Percentiles rank a stretch among this genome's conserved stretches.
These are phyloP conservation scores for Rotaria sp. DNA, from an alignment of 2,888 invertebrate species.

Conservation along the genomic window DNA sequence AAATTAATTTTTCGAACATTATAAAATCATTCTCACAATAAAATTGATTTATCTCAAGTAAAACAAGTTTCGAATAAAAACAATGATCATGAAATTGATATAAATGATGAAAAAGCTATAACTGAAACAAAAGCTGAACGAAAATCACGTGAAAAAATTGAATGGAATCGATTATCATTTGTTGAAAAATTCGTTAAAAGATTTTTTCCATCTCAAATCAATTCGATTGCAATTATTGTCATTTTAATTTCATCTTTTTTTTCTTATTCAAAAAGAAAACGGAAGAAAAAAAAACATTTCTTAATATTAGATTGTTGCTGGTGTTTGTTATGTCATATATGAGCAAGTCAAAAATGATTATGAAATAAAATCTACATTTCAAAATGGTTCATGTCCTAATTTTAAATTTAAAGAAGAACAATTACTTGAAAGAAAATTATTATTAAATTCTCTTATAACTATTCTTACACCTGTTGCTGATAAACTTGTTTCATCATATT, in stretches of 20 bases:
- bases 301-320: background rate
- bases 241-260: background rate
- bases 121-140: background rate
- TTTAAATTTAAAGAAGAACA: background rate
- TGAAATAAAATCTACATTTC: background rate
- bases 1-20: background rate
- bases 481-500: background rate
- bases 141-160: background rate
- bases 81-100: background rate
- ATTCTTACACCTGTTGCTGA: background rate
- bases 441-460: background rate
- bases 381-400: background rate
- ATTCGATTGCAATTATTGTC: background rate
- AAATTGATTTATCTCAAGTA: background rate
- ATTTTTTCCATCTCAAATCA: background rate
- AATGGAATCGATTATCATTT: background rate
- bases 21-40: background rate
- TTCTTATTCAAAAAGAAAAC: background rate
- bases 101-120: background rate
- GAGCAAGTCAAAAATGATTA: background rate
- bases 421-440: background rate
- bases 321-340: background rate
- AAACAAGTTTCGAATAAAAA: background rate
- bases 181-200: background rate
- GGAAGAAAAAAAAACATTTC: background rate